phyloP scores from a whole-genome alignment of 92 coral and sea anemone species.

The Heteractis magnifica region DNA sequence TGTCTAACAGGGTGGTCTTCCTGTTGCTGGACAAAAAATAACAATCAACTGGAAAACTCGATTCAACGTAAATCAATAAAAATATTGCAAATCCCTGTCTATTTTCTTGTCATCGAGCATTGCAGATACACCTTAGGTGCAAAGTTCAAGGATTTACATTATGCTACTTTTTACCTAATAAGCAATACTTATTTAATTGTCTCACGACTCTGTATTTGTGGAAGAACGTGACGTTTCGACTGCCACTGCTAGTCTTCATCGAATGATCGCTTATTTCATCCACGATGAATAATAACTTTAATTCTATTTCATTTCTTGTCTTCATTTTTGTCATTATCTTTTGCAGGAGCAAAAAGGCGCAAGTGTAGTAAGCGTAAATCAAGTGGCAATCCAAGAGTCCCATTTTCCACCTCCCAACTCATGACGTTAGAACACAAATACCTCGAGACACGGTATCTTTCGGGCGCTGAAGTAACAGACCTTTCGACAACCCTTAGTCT shows the following conservation, averaged over 20 bases:
- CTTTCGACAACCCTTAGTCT: constrained; percentile 64
- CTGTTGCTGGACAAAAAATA: constrained; percentile 17
- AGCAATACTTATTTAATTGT: too few species aligned
- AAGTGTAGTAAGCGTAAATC: constrained; percentile 73
- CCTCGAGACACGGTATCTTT: constrained; percentile 73
- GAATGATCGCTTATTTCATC: neutral
- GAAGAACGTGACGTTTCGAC: too few species aligned
- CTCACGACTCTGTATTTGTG: too few species aligned
- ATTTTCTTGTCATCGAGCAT: neutral
- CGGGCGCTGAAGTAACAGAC: constrained; percentile 71
- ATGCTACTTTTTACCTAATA: too few species aligned
- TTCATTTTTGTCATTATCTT: neutral
- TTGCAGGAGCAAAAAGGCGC: constrained; percentile 42
- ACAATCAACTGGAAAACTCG: neutral
- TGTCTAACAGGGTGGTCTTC: constrained; percentile 19
- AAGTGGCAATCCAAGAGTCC: constrained; percentile 94
- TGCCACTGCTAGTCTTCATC: too few species aligned
- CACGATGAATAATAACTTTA: neutral
- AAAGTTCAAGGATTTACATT: neutral
- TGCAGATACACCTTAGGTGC: neutral
- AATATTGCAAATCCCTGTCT: constrained; percentile 9
- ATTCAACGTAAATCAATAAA: neutral
- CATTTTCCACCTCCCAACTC: constrained; percentile 85
- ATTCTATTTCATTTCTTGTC: neutral
- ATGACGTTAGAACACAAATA: constrained; percentile 77